phyloP scores from a whole-genome alignment of 2,888 invertebrate genomes.

The Coenonympha arcania region DNA sequence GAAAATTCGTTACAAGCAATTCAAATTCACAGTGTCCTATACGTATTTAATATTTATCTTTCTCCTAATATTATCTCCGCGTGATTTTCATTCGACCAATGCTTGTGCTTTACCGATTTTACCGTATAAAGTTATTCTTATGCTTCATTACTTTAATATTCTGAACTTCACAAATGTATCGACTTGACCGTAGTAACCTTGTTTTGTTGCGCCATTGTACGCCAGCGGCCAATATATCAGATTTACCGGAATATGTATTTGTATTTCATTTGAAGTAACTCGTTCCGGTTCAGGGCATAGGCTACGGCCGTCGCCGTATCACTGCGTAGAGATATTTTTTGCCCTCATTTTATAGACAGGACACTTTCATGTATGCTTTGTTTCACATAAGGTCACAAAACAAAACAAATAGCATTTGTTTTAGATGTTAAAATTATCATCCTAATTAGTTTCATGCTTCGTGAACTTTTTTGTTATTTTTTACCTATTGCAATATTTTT shows the following conservation, averaged over 20 bases:
- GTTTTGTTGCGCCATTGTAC: slow-evolving; percentile 5
- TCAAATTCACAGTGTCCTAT: slow-evolving; percentile 3
- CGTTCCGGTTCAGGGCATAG: slow-evolving; percentile 45
- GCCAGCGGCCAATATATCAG: slow-evolving; percentile 12
- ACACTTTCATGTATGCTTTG: too few relatives aligned
- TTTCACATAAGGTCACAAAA: background rate
- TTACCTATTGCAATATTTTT: background rate
- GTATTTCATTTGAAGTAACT: slow-evolving; percentile 35
- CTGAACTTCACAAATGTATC: slow-evolving; percentile 1
- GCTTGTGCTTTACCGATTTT: background rate
- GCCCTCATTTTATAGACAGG: background rate
- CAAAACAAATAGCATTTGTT: too few relatives aligned
- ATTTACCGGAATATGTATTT: slow-evolving; percentile 24
- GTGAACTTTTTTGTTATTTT: background rate
- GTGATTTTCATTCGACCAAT: background rate
- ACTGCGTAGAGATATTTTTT: background rate
- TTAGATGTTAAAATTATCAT: too few relatives aligned
- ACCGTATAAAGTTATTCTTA: background rate
- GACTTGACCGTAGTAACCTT: slow-evolving; percentile 3
- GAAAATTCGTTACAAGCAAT: slow-evolving; percentile 26
- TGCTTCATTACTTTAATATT: background rate
- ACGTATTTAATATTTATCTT: too few relatives aligned
- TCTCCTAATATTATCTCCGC: background rate
- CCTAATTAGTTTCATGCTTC: too few relatives aligned
- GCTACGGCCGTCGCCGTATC: slow-evolving; percentile 31